phyloP scores from a whole-genome alignment of 2,797 vertebrate species.

The Staurois parvus region DNA sequence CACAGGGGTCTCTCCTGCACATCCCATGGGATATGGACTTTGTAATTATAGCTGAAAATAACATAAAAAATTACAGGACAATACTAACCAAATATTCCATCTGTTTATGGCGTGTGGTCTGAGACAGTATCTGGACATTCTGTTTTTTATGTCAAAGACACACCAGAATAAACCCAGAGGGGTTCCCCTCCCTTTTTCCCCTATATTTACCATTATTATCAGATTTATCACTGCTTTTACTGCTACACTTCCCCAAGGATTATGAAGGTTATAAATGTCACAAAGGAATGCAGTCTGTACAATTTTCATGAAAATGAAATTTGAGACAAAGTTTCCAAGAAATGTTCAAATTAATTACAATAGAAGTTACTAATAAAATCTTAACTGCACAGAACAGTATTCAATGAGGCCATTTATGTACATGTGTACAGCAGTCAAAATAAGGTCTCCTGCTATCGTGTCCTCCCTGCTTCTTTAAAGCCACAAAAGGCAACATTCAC shows the following conservation, averaged over 20 bases:
- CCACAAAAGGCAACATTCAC: too few relatives aligned
- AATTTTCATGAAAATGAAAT: constrained; percentile 21
- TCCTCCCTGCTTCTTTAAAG: too few relatives aligned
- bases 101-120: constrained; percentile 21
- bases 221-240: constrained; percentile 29
- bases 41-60: constrained; percentile 2
- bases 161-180: constrained; percentile 31
- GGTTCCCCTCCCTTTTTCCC: not conserved
- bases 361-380: not conserved
- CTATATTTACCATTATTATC: constrained; percentile 29
- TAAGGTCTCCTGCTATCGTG: too few relatives aligned
- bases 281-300: not conserved
- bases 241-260: constrained; percentile 14
- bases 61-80: constrained; percentile 15
- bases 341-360: not conserved
- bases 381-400: too few relatives aligned
- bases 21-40: constrained; percentile 25
- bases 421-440: too few relatives aligned
- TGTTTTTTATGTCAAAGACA: constrained; percentile 26
- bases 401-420: too few relatives aligned
- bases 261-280: constrained; percentile 2
- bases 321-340: not conserved
- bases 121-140: constrained; percentile 36
- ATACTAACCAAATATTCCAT: not conserved
- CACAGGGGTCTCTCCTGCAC: constrained; percentile 1